phyloP scores from a whole-genome alignment of 2,113 vertebrate genomes.

The Cynopterus brachyotis region DNA sequence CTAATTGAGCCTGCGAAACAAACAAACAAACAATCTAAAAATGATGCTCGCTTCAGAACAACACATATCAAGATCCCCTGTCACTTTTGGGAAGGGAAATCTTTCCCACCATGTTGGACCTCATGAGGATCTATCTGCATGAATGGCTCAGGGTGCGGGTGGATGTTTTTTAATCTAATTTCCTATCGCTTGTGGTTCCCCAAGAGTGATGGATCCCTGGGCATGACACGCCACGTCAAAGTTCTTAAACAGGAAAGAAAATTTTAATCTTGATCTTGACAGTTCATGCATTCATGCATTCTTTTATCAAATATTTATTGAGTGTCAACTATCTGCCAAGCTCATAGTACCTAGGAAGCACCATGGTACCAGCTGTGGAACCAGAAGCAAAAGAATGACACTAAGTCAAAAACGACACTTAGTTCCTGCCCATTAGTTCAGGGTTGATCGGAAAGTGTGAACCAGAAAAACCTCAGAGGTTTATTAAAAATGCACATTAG shows the following conservation, averaged over 20 bases:
- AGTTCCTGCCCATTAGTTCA: neutral
- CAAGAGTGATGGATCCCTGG: neutral
- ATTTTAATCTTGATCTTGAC: neutral
- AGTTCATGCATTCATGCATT: neutral
- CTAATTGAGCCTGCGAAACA: constrained; percentile 24
- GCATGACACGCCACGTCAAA: neutral
- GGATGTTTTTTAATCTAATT: neutral
- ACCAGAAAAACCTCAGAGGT: neutral
- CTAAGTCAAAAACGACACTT: neutral
- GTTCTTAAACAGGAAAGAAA: constrained; percentile 22
- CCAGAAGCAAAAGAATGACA: neutral
- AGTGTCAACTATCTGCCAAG: neutral
- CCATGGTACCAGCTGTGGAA: neutral
- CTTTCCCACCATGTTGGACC: neutral
- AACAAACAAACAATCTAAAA: neutral
- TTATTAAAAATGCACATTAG: neutral
- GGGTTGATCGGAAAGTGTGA: neutral
- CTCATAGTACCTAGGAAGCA: neutral
- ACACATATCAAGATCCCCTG: neutral
- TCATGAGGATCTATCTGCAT: neutral
- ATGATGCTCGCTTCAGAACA: neutral
- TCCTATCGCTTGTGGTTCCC: neutral
- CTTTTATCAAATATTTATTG: constrained; percentile 13
- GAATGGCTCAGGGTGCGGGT: neutral
- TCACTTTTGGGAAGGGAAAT: neutral